These are phyloP conservation scores for Ammodytes marinus DNA, from an alignment of 2,113 vertebrate species.

Conservation along the genomic window DNA sequence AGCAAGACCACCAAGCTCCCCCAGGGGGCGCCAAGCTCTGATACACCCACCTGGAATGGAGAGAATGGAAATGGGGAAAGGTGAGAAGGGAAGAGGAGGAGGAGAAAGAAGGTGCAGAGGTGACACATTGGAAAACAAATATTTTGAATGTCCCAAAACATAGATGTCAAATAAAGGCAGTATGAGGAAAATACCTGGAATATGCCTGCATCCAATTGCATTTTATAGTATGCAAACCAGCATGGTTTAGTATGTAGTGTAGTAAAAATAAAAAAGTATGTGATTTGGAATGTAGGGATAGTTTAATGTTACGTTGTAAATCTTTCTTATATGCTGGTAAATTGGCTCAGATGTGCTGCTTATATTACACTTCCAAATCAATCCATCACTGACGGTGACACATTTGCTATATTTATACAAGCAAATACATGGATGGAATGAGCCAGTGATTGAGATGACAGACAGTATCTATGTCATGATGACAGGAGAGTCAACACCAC, in stretches of 20 bases:
- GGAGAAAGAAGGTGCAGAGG: not conserved
- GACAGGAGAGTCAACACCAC: not conserved
- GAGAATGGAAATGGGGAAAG: not conserved
- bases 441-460: not conserved
- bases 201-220: too few relatives aligned
- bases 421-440: not conserved
- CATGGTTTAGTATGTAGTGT: too few relatives aligned
- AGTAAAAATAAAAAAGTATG: too few relatives aligned
- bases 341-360: not conserved
- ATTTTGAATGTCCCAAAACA: too few relatives aligned
- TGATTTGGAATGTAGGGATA: not conserved
- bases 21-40: constrained; percentile 90
- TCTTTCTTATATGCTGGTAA: not conserved
- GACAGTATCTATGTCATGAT: not conserved
- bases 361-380: not conserved
- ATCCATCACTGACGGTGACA: not conserved
- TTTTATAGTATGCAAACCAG: too few relatives aligned
- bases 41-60: constrained; percentile 78
- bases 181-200: too few relatives aligned
- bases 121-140: not conserved
- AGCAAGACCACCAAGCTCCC: constrained; percentile 87
- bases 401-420: not conserved
- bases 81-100: not conserved
- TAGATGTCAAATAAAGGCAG: too few relatives aligned
- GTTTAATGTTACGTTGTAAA: not conserved